Evolutionary conservation across 2,888 invertebrate species (phyloP), one percentile per base, ranked within the genome.

Genomic region (Glyphotaelius pellucidus): DNA sequence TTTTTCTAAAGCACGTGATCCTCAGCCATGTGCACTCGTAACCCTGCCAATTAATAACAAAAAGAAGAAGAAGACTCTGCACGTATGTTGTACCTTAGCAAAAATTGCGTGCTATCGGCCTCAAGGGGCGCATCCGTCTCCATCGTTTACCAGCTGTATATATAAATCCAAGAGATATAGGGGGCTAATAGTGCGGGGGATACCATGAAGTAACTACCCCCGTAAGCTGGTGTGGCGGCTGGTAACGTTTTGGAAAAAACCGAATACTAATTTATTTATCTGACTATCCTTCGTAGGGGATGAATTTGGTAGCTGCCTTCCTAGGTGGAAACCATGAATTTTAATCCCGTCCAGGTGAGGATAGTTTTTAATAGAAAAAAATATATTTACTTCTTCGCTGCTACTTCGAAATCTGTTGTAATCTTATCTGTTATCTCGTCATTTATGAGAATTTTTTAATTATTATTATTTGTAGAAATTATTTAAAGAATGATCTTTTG

Each of bases 71-170:
- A n/a, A 67, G 67, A n/a, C 9, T 52, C 52, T n/a, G 9, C 32
- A 52, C 90, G 47, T 47, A 32, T 67, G 86, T 67, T 91, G 83
- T 88, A 87, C 79, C 87, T 80, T 87, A 52, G 81, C 81, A 87
- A 31, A 92, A 92, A 79, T n/a, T 89, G 91, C 91, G 92, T 90
- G 92, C 89, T 93, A 93, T 93, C 92, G 93, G 91, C 90, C 93
- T 91, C 93, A 35, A 32, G 93, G 93, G 93, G 80, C 83, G 90
- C 83, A 93, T 93, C 89, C 92, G 91, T 93, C 92, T 93, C 93
- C 92, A 93, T 93, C 93, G 93, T 91, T 93, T 93, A 92, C 93
- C 91, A 91, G 85, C 93, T 92, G 90, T 92, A 93, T 93, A 93
- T 93, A 93, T 93, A 92, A 93, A 93, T 90, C 93, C 90, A 85